Conservation (phyloP, 2,797 vertebrate species). For the Astyanax mexicanus region DNA sequence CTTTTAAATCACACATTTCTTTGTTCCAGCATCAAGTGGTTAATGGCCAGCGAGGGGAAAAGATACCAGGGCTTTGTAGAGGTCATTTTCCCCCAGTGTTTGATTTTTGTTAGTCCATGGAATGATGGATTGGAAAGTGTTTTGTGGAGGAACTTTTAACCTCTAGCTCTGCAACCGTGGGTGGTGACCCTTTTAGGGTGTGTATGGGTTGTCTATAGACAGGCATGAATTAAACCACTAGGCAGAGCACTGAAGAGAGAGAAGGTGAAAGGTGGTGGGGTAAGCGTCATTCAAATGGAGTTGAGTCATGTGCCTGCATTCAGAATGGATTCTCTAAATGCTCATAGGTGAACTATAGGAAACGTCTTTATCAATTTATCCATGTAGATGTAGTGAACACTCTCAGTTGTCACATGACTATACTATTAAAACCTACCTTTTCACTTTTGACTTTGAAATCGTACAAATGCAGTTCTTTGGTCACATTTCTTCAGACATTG, state of each 20-base stretch:
- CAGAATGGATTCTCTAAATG: not conserved
- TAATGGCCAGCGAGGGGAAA: not conserved
- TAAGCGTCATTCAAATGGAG: not conserved
- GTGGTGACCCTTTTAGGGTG: slow-evolving; percentile 26
- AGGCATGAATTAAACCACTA: slow-evolving; percentile 41
- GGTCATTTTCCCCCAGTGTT: not conserved
- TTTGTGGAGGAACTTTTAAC: slow-evolving; percentile 29
- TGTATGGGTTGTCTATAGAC: slow-evolving; percentile 2
- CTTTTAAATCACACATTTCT: not conserved
- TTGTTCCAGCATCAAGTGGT: not conserved
- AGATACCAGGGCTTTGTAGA: not conserved
- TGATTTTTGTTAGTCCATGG: not conserved
- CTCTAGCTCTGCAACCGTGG: slow-evolving; percentile 17
- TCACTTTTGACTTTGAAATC: not conserved
- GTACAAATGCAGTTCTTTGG: not conserved
- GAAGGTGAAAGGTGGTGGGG: not conserved
- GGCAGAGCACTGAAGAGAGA: slow-evolving; percentile 5
- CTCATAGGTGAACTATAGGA: not conserved
- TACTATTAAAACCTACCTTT: too few relatives aligned
- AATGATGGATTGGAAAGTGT: slow-evolving; percentile 21
- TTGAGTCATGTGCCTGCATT: not conserved
- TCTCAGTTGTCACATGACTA: not conserved
- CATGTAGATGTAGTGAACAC: not conserved
- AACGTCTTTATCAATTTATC: not conserved
- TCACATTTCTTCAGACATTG: not conserved